Base-by-base conservation (phyloP, 1,140 invertebrate genomes). In the Adoxophyes honmai region DNA sequence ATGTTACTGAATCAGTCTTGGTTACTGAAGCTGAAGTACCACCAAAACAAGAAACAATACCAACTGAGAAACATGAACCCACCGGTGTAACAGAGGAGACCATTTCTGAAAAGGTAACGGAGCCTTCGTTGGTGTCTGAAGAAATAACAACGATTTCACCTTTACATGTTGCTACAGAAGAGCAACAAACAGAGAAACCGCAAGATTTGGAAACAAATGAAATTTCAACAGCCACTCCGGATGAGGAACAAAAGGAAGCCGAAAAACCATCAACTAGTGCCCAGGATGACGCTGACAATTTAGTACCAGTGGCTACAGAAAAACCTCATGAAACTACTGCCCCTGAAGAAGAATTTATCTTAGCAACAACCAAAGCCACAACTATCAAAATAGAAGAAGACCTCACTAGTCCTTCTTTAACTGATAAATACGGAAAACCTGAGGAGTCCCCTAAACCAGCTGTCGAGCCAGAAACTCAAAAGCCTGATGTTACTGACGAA, bases 401-500 rank as follows among this genome's bases (percentile, higher is more conserved):
- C 57, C 35, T 51, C 15, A 59, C 64, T n/a, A 72, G 71, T 8
- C 51, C 66, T 39, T 48, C 60, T n/a, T 34, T 55, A 11, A 34
- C 57, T 52, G 66, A 71, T 42, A 73, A 77, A 70, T 52, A 60
- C 44, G 61, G 63, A 6, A 69, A 69, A 60, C 65, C 69, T 8
- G 59, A 78, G 13, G 73, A 75, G 55, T 66, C 66, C 15, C 39
- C 37, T 52, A 70, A 73, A 55, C 42, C 64, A 8, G 66, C 62
- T 13, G 35, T 54, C 34, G 54, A 65, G 11, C 57, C 78, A 21
- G 78, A 86, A 59, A 36, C 66, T 39, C 38, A 69, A 1, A 80
- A 84, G 68, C 81, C 81, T 44, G 66, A 57, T 39, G 38, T 70
- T 36, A 73, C 48, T 57, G 75, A 79, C 57, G 58, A 35, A 52